phyloP scores from a whole-genome alignment of 2,888 invertebrate genomes.

The Arrhopalites spinosus region DNA sequence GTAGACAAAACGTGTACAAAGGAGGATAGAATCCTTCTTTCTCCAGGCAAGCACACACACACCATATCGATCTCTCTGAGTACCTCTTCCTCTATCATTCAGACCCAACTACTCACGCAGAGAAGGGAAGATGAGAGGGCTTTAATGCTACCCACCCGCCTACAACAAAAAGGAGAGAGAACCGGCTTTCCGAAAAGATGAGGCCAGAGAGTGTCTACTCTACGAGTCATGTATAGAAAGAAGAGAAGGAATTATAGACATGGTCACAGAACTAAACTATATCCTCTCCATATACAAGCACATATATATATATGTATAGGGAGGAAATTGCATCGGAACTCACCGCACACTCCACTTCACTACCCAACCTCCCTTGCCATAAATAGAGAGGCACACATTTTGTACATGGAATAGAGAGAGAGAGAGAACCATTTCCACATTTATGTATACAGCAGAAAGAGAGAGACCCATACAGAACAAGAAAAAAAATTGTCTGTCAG shows the following conservation, averaged over 20 bases:
- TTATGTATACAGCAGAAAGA: no score
- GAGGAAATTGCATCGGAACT: not conserved
- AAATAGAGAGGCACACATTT: no score
- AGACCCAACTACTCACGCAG: not conserved
- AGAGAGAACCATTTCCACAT: no score
- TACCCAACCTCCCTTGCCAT: not conserved
- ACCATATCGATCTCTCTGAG: not conserved
- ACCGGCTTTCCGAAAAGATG: conserved; percentile 9
- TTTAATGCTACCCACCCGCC: no score
- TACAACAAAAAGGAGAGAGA: not conserved
- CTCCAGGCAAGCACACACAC: conserved; percentile 5
- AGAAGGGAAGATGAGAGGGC: not conserved
- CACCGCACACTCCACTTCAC: not conserved
- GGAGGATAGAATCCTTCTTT: not conserved
- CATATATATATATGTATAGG: not conserved
- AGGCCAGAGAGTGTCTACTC: not conserved
- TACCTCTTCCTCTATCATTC: not conserved
- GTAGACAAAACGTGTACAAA: no score
- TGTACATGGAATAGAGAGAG: no score
- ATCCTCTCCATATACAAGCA: not conserved
- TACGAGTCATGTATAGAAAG: not conserved
- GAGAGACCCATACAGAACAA: no score
- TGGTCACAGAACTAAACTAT: not conserved
- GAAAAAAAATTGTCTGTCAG: no score
- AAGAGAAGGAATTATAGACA: not conserved